Base-by-base conservation (phyloP, 2,888 invertebrate species). In the Tryphoninae sp. region DNA sequence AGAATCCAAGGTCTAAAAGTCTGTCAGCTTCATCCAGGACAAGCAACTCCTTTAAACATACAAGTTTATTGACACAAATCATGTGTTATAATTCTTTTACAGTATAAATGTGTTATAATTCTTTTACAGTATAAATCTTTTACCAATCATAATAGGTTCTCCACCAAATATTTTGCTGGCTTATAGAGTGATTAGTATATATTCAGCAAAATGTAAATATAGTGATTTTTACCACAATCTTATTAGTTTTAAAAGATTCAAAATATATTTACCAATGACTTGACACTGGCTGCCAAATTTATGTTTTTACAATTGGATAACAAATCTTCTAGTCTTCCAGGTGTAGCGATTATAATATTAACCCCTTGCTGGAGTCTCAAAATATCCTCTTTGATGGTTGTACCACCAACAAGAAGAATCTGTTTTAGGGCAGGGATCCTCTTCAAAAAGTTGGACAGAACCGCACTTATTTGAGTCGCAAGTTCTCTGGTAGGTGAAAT, bases 1-100 rank as follows among this genome's bases (percentile, higher is more conserved):
- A 96, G 91, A 99, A 99, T 1, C 99, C 99, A 83, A 98, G 94
- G 90, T 98, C 98, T 40, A 99, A 93, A 11, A 99, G 93, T 61
- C 98, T 95, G 92, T 99, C 99, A 0, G 99, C 99, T 93, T 99
- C 99, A 91, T 99, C 99, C 26, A 99, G 93, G 1, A 99, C 95
- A 49, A 99, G 92, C 58, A 99, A 93, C 92, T 99, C 99, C 95
- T 97, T 19, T 88, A 40, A 92, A 92, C 11, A 33, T 33, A 33
- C 7, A 33, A 33, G 7, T 33, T 33, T 33, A 33, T 33, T 6
- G 7, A 33, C 33, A 33, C 33, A 6, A 33, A 33, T 4, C 33
- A 33, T 26, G 26, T 26, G 2, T 26, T 26, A 26, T 26, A 26
- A 26, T 26, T 26, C 26, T 26, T 4, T 26, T 1, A 4, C 3